Evolutionary conservation across 2,888 invertebrate species (phyloP).

Genomic region (Dendrolimus houi): DNA sequence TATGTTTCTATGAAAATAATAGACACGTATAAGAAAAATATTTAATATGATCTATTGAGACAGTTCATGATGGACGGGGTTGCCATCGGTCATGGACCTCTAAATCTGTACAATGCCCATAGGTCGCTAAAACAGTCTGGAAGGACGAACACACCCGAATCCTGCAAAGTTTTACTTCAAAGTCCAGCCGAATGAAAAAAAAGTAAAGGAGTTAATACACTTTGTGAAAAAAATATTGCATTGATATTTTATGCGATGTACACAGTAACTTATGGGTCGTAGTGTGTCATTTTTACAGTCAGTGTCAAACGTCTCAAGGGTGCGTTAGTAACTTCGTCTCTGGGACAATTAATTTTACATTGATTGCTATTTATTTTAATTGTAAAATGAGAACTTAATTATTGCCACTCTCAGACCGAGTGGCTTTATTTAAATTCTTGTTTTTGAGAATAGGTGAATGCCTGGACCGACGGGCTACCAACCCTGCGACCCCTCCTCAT

Average conservation of each 20-base stretch:
- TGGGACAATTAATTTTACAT: neutral
- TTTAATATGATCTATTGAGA: neutral
- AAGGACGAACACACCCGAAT: neutral
- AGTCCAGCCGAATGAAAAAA: neutral
- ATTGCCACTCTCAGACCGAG: neutral
- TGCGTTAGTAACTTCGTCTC: neutral
- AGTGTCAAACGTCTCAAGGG: neutral
- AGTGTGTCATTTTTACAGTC: neutral
- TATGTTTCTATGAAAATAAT: too few relatives aligned
- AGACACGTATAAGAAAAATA: neutral
- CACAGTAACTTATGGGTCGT: neutral
- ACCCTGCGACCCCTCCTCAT: conserved; percentile 38
- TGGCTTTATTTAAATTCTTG: neutral
- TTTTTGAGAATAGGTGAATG: conserved; percentile 33
- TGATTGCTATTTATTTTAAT: neutral
- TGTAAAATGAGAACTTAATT: neutral
- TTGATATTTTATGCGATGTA: too few relatives aligned
- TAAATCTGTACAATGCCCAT: neutral
- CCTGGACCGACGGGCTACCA: conserved; percentile 33
- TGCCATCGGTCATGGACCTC: neutral
- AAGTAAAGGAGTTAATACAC: too few relatives aligned
- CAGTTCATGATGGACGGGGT: neutral
- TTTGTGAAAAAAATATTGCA: too few relatives aligned
- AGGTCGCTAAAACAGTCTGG: neutral
- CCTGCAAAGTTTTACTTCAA: neutral